Base-by-base conservation (phyloP, 2,113 vertebrate genomes). In the Sciurus niger region DNA sequence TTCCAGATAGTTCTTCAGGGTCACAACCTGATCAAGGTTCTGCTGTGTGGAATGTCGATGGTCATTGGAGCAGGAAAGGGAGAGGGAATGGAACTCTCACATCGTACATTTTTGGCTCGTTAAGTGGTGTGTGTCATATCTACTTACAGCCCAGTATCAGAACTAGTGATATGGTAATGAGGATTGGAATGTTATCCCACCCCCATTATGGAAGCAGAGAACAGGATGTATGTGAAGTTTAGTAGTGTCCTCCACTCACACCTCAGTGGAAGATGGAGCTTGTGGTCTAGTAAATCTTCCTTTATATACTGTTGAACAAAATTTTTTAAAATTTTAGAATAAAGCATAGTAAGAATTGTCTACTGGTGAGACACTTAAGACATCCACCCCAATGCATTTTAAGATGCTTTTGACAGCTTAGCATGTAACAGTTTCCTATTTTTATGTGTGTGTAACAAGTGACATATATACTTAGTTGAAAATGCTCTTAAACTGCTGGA, bases 401-500 rank as follows among this genome's bases (percentile, higher is more conserved):
- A 93, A 96, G 16, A 18, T 77, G 48, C 43, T 76, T 92, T 80
- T 25, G 51, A 68, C 46, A 58, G 37, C 37, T 37, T 37, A 37
- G 2, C 53, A 37, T 70, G 89, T 9, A 34, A 40, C 40, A 6
- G 8, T 84, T 82, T 87, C 20, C 25, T 88, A 8, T 94, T 85
- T 95, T 70, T 78, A 14, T 73, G 8, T 53, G 3, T 70, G 67
- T 53, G 34, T 87, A 84, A 70, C 67, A 95, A 89, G 58, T 77
- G n/a, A 32, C 34, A 28, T 40, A 18, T 37, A 53, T 40, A 24
- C 76, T 72, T 86, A 77, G 24, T 85, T 78, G 55, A 78, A 93
- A 94, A 86, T 79, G 58, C 18, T 90, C 13, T 53, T 46, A 70
- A 96, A 90, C 67, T 72, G 18, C 18, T 86, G 16, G 84, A 72